Conservation (phyloP, 2,888 invertebrate genomes). For the Brenthis ino region DNA sequence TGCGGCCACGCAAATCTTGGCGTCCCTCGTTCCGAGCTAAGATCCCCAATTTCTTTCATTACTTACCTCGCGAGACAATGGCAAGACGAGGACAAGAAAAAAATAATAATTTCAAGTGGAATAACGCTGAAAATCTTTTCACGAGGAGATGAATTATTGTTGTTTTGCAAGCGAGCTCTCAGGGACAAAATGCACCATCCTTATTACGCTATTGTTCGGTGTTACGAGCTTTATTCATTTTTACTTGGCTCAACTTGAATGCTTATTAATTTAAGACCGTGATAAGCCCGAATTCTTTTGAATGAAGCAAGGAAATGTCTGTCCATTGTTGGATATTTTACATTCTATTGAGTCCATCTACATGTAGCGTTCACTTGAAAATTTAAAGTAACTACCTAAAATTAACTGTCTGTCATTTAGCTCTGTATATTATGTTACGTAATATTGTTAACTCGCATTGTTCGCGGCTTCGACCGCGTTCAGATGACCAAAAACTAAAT, state of each 20-base stretch:
- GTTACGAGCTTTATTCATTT: slow-evolving; percentile 82
- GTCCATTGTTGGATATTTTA: slow-evolving; percentile 77
- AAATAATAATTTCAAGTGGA: slow-evolving; percentile 83
- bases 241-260: slow-evolving; percentile 83
- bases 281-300: slow-evolving; percentile 81
- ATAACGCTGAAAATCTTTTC: slow-evolving; percentile 83
- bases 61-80: slow-evolving; percentile 82
- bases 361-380: slow-evolving; percentile 30
- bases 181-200: slow-evolving; percentile 82
- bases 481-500: too few relatives aligned
- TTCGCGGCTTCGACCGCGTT: too few relatives aligned
- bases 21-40: slow-evolving; percentile 67
- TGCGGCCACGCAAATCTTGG: slow-evolving; percentile 78
- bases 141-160: slow-evolving; percentile 80
- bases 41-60: slow-evolving; percentile 82
- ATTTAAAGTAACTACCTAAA: slow-evolving; percentile 24
- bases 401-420: neutral
- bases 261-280: slow-evolving; percentile 82
- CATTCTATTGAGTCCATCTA: slow-evolving; percentile 63
- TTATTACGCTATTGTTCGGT: slow-evolving; percentile 81
- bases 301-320: slow-evolving; percentile 77
- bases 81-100: slow-evolving; percentile 80
- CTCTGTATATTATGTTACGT: neutral
- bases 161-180: slow-evolving; percentile 81
- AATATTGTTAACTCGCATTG: neutral